These are phyloP conservation scores for Synergus japonicus DNA, from an alignment of 2,888 invertebrate genomes.

Conservation along the genomic window DNA sequence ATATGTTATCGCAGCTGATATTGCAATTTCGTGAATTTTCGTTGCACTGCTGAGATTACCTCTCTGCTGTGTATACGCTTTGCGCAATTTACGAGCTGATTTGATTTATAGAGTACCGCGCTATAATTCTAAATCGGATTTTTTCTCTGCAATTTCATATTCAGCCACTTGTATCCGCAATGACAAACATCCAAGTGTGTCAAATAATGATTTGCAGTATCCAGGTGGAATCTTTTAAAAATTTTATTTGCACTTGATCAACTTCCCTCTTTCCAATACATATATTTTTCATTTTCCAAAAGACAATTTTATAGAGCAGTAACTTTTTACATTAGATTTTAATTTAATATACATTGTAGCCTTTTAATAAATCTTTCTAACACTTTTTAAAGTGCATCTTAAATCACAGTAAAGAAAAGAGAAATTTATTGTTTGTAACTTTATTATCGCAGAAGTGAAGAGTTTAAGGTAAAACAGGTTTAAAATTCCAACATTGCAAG, in stretches of 20 bases:
- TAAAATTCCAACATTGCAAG: no score
- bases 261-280: background rate
- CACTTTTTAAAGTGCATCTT: background rate
- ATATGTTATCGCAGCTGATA: background rate
- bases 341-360: background rate
- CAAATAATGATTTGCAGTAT: background rate
- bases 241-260: background rate
- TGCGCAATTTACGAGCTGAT: background rate
- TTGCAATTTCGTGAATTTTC: background rate
- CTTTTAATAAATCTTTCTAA: background rate
- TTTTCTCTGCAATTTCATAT: background rate
- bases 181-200: background rate
- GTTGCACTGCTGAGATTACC: background rate
- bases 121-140: background rate
- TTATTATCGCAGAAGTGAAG: background rate
- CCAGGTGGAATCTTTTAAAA: background rate
- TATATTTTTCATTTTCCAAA: background rate
- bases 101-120: background rate
- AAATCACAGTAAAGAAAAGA: background rate
- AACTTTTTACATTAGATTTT: background rate
- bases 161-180: background rate
- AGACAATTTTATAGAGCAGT: background rate
- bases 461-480: background rate
- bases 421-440: background rate
- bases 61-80: background rate